These are phyloP conservation scores for Lagocephalus sceleratus DNA, from an alignment of 2,797 vertebrate genomes.

Conservation along the genomic window DNA sequence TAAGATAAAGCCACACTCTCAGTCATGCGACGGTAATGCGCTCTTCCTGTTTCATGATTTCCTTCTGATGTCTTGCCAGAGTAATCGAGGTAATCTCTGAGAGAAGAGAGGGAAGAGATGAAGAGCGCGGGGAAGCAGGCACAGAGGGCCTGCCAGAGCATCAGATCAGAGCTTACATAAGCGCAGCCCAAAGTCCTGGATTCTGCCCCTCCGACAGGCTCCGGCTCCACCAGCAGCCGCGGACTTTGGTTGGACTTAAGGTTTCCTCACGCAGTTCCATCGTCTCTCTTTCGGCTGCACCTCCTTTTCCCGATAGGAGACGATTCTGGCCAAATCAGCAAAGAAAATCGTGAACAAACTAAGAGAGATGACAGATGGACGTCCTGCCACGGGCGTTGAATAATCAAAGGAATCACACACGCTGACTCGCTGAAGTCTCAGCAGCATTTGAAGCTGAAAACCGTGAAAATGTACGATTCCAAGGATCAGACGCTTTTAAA, in stretches of 20 bases:
- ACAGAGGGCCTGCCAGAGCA: constrained; percentile 49
- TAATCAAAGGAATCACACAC: constrained; percentile 12
- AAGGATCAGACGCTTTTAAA: neutral
- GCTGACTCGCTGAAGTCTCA: neutral
- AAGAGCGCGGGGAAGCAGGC: constrained; percentile 37
- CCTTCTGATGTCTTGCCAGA: constrained; percentile 63
- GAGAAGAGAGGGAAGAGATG: constrained; percentile 35
- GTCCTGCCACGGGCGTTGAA: constrained; percentile 4
- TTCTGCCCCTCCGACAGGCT: constrained; percentile 33
- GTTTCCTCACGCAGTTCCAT: too few relatives aligned
- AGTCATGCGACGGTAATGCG: constrained; percentile 55
- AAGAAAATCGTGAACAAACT: constrained; percentile 7
- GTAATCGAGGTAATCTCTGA: constrained; percentile 67
- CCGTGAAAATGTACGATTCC: neutral
- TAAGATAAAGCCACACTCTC: constrained; percentile 46
- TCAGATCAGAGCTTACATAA: constrained; percentile 58
- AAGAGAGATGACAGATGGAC: constrained; percentile 17
- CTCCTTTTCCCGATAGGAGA: neutral
- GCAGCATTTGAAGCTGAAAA: constrained; percentile 3
- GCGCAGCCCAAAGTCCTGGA: constrained; percentile 39
- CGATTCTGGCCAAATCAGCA: neutral
- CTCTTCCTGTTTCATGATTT: constrained; percentile 47
- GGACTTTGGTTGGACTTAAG: constrained; percentile 1
- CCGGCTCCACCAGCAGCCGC: constrained; percentile 12
- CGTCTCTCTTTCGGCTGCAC: neutral